A percentile compares a stretch with the other conserved stretches of the same genome.
phyloP scores from a whole-genome alignment of 2,797 vertebrate genomes.

The Tenualosa ilisha region DNA sequence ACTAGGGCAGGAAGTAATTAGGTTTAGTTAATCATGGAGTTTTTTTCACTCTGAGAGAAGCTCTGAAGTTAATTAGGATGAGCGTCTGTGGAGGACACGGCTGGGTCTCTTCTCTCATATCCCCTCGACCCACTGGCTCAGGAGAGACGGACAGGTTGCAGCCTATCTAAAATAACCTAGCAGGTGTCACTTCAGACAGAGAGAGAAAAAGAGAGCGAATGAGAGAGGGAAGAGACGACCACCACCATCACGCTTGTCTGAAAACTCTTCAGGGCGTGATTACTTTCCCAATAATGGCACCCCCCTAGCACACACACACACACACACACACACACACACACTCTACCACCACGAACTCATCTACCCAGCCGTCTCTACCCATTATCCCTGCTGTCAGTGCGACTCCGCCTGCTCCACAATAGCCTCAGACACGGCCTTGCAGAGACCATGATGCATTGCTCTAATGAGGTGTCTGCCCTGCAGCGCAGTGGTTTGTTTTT shows the following conservation, averaged over 20 bases:
- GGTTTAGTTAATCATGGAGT: neutral
- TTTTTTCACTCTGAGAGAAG: neutral
- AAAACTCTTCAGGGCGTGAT: constrained; percentile 52
- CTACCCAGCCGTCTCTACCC: constrained; percentile 34
- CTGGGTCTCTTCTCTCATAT: neutral
- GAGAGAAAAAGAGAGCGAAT: neutral
- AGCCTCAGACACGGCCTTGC: constrained; percentile 56
- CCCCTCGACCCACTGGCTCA: neutral
- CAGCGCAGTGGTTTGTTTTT: constrained; percentile 60
- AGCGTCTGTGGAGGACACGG: neutral
- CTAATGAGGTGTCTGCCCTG: constrained; percentile 64
- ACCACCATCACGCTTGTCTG: constrained; percentile 38
- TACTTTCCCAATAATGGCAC: constrained; percentile 52
- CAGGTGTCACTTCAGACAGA: neutral
- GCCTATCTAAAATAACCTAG: neutral
- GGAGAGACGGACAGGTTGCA: neutral
- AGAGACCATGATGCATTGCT: constrained; percentile 59
- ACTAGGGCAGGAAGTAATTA: neutral
- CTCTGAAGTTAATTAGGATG: neutral
- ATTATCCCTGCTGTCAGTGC: constrained; percentile 63
- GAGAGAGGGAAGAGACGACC: neutral
- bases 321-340: constrained; percentile 8
- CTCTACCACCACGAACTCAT: neutral
- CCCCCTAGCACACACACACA: neutral
- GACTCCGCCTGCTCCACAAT: constrained; percentile 45